A percentile compares a stretch with the other conserved stretches of the same genome.
Evolutionary conservation across 2,113 vertebrate species (phyloP).

Genomic region (Clarias batrachus): DNA sequence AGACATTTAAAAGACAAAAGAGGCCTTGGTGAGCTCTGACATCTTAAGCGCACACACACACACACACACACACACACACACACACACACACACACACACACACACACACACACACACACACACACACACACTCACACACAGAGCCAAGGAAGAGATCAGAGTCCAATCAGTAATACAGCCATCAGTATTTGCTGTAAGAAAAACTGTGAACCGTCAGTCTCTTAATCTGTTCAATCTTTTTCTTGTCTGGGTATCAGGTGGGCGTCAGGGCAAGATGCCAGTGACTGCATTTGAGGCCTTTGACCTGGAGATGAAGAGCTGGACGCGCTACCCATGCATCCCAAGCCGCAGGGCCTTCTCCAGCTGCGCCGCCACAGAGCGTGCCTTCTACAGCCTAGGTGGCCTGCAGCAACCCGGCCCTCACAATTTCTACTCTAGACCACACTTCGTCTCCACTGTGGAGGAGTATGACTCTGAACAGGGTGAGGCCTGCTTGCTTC

Average conservation of each 20-base stretch:
- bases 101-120: conserved; percentile 24
- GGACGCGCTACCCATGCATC: conserved; percentile 89
- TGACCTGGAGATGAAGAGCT: conserved; percentile 89
- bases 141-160: conserved; percentile 6
- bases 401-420: conserved; percentile 95
- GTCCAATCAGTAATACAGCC: not conserved
- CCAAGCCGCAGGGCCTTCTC: conserved; percentile 95
- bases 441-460: conserved; percentile 95
- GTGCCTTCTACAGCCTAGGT: conserved; percentile 88
- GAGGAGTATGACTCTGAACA: conserved; percentile 91
- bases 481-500: conserved; percentile 71
- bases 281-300: conserved; percentile 96
- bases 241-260: conserved; percentile 71
- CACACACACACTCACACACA: conserved; percentile 23
- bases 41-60: conserved; percentile 28
- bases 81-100: conserved; percentile 23
- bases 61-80: conserved; percentile 26
- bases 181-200: not conserved
- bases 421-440: conserved; percentile 97
- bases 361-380: conserved; percentile 80
- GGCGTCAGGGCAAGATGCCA: conserved; percentile 93
- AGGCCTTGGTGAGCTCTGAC: conserved; percentile 20
- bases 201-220: not conserved
- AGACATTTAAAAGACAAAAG: conserved; percentile 39
- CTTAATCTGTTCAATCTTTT: conserved; percentile 14